Base-by-base conservation (phyloP, 2,113 vertebrate species). In the Silurus meridionalis region DNA sequence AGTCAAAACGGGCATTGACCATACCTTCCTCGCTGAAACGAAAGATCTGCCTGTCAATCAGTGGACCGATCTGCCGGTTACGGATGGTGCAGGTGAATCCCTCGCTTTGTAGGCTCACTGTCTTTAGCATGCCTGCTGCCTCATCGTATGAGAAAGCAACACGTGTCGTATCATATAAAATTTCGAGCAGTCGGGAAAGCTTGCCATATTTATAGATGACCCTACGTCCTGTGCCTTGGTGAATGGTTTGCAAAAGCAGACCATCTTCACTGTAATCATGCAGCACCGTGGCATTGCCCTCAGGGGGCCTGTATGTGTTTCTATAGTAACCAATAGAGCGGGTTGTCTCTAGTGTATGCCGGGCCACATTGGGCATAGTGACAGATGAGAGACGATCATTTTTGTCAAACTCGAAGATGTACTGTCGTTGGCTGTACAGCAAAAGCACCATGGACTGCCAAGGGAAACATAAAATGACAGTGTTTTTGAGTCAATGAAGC, bases 391-490 rank as follows among this genome's bases (percentile, higher is more conserved):
- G 94, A 0, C 96, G 95, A 89, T 99, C 96, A 0, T 98, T 99
- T 93, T 97, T 98, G 92, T 99, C 98, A 57, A 99, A 99, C 91
- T 99, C 97, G 63, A 99, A 99, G 94, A 99, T 99, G 84, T 99
- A 99, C 88, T 99, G 98, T 82, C 98, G 94, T 92, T 99, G 98
- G 93, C 98, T 99, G 91, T 97, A 97, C 55, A 99, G 98, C 5
- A 99, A 96, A 74, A 99, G 93, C 64, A 99, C 97, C 97, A 98
- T 98, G 85, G 98, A 99, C 98, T 99, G 92, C 52, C 90, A 83
- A 91, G 90, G 89, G 48, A 90, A 88, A 21, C 85, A 88, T 66
- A 81, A 64, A 78, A n/a, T 58, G 37, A 61, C 57, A 71, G 85
- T 87, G 82, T 58, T 84, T 69, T 58, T 52, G 74, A 85, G 82